Base-by-base conservation (phyloP, 30 jellyfish, hydroid and myxozoan species). In the Turritopsis dohrnii region DNA sequence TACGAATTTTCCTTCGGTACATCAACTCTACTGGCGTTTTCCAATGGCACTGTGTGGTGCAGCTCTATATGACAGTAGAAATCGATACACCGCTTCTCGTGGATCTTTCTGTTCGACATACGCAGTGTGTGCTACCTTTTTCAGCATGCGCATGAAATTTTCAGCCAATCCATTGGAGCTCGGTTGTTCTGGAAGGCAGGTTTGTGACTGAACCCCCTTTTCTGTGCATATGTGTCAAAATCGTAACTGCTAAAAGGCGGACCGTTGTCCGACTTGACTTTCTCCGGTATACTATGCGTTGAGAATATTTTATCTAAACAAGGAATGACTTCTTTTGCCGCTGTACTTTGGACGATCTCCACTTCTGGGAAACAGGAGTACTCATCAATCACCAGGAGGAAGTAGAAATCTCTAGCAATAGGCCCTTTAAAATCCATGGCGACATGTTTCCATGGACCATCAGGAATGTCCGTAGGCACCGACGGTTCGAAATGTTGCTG, bases 401-500 rank as follows among this genome's bases (percentile, higher is more conserved):
- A 30, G 8, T 74, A 21, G 16, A 19, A 21, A 7, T 74, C 13
- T 72, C 21, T 30, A 1, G 77, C 69, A 24, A 71, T 16, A 16
- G 89, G 89, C 16, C 89, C 89, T 52, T 31, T 60, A 52, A 82
- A 82, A 65, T 82, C 89, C 72, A 52, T 52, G 13, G 74, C 86
- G 28, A 52, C 16, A 4, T 82, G 76, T 20, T 82, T 76, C 86
- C 89, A 65, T 22, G 84, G 72, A 1, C 27, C 7, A 7, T 13
- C 52, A 17, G 89, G 89, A 65, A 65, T 21, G 19, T 54, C 84
- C 52, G 72, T 31, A 21, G 20, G 52, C 17, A 9, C 24, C 19
- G 23, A 18, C 71, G 89, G 89, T 65, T 53, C 81, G 16, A 52
- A 80, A 8, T 8, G 31, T 13, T 18, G 1, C 65, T 16, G 7